A percentile compares a stretch with the other conserved stretches of the same genome.
Evolutionary conservation across 2,113 vertebrate genomes (phyloP).

Genomic region (Emydura subglobosa): DNA sequence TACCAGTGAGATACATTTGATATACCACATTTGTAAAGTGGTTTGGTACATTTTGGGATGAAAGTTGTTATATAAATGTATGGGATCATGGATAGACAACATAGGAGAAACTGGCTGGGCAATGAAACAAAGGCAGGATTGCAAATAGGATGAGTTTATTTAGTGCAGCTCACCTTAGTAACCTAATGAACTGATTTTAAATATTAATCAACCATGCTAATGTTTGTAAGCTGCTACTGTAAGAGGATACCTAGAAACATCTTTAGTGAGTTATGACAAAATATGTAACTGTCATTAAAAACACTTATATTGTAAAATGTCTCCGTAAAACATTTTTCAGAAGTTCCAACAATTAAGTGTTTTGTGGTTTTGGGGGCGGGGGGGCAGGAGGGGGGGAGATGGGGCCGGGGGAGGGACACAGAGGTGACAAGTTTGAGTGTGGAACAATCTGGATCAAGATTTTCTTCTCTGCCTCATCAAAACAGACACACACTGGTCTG

Average conservation of each 20-base stretch:
- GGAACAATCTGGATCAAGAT: background rate
- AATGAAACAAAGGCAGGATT: background rate
- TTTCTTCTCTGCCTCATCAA: background rate
- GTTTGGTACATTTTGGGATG: fast-evolving
- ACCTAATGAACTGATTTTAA: background rate
- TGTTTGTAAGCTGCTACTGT: background rate
- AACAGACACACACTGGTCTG: background rate
- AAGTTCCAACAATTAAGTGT: background rate
- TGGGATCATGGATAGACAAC: background rate
- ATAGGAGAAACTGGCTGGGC: background rate
- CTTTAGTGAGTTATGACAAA: background rate
- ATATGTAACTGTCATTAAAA: background rate
- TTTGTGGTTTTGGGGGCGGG: background rate
- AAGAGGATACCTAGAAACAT: background rate
- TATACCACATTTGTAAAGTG: background rate
- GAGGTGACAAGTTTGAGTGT: background rate
- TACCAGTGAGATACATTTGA: background rate
- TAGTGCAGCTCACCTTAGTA: background rate
- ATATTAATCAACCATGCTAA: background rate
- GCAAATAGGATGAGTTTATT: background rate
- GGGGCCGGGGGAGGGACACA: background rate
- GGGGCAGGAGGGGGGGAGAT: background rate
- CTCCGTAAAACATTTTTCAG: background rate
- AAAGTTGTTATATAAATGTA: background rate
- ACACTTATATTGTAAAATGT: background rate